Base-by-base conservation (phyloP, 2,888 invertebrate genomes). In the Aphodius granarius region DNA sequence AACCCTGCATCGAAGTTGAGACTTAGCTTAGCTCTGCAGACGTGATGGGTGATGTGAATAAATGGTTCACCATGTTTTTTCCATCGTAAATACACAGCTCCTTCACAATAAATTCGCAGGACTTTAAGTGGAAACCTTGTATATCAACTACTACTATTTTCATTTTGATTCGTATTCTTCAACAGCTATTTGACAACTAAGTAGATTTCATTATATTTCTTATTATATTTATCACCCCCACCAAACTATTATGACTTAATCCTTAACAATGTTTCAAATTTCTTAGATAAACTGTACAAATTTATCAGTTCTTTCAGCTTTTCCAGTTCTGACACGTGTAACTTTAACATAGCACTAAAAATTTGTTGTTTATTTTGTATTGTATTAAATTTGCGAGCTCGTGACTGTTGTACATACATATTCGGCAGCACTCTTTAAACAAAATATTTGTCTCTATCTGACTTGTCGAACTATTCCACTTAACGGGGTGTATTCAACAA, bases 401-500 rank as follows among this genome's bases (percentile, higher is more conserved):
- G 43, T 2, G 9, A 43, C 43, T 2, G 6, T 43, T 43, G 43
- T 9, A 3, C 43, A 13, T 43, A 0, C 43, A 43, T 43, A 43
- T 43, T 43, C 43, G 13, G 43, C 43, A 43, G 43, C 0, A 13
- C 1, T 6, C 43, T 43, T 43, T 43, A 43, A 43, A 43, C 43
- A 9, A 43, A 43, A 43, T 43, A 3, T 43, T 3, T 43, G 13
- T 9, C 6, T 43, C 43, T 43, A 43, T 43, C 43, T 43, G 13
- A 43, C 43, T 43, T 43, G 43, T 43, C 43, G 43, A 43, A 72
- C 63, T 16, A 22, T 63, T 19, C 66, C 65, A 15, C 23, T 64
- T 23, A 73, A 17, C 3, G 66, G 43, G 18, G 20, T 65, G 43
- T 23, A 73, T 16, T 73, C 64, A 15, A 73, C 64, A 20, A 73